phyloP scores from a whole-genome alignment of 2,888 invertebrate genomes.

The Metalampra italica region DNA sequence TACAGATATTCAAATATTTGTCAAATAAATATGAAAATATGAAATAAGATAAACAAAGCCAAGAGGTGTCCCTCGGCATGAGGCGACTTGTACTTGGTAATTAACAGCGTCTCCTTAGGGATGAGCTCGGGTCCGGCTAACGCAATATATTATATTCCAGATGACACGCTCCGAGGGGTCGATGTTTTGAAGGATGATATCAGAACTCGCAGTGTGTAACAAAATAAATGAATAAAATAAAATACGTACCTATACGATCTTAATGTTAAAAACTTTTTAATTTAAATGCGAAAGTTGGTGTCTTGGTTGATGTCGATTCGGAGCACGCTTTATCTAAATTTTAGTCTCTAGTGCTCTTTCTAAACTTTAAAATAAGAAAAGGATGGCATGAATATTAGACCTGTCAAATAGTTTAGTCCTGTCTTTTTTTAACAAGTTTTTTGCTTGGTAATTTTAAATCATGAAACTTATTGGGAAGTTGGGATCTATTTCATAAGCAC shows the following conservation, averaged over 20 bases:
- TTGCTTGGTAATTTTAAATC: no score
- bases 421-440: no score
- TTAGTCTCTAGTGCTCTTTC: no score
- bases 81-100: conserved; percentile 80
- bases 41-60: conserved; percentile 44
- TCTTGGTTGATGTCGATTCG: no score
- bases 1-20: neutral
- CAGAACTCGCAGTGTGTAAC: conserved; percentile 39
- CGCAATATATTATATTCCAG: conserved; percentile 75
- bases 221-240: neutral
- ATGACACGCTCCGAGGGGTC: conserved; percentile 59
- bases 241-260: no score
- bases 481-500: no score
- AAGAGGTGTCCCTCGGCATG: conserved; percentile 52
- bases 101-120: conserved; percentile 79
- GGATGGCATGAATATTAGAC: no score
- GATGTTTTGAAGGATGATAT: conserved; percentile 66
- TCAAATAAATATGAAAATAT: neutral
- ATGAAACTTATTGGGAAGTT: no score
- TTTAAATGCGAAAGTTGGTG: no score
- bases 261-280: neutral
- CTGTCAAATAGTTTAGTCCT: no score
- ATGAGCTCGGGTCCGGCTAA: conserved; percentile 56
- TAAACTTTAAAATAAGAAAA: no score
- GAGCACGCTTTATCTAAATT: no score